phyloP scores from a whole-genome alignment of 1,140 invertebrate species.

The Spodoptera litura region DNA sequence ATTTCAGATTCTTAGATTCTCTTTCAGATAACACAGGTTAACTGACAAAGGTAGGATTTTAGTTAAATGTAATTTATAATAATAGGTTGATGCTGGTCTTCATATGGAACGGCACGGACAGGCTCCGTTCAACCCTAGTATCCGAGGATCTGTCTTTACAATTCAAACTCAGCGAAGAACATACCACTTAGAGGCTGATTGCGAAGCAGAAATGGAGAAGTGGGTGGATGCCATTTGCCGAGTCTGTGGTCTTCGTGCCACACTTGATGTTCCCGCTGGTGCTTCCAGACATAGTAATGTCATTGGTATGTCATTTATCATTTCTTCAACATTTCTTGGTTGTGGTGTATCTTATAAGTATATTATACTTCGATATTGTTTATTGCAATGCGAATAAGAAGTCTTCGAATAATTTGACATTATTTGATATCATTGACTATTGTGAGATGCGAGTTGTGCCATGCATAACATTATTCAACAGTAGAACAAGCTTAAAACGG shows the following conservation, averaged over 20 bases:
- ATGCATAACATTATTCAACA: too few relatives aligned
- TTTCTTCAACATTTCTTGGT: conserved; percentile 11
- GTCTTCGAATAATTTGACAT: too few relatives aligned
- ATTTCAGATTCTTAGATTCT: too few relatives aligned
- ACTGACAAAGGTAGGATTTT: too few relatives aligned
- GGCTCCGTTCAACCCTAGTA: conserved; percentile 88
- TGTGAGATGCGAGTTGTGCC: too few relatives aligned
- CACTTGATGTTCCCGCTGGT: conserved; percentile 88
- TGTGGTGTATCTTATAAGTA: too few relatives aligned
- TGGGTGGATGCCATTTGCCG: conserved; percentile 98
- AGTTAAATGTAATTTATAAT: too few relatives aligned
- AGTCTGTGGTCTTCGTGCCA: conserved; percentile 95
- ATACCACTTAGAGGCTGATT: conserved; percentile 97
- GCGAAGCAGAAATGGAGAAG: conserved; percentile 96
- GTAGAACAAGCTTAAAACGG: too few relatives aligned
- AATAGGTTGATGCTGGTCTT: conserved; percentile 93
- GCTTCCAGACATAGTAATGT: conserved; percentile 43
- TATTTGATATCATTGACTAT: too few relatives aligned
- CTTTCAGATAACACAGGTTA: too few relatives aligned
- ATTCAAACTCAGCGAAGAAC: conserved; percentile 95
- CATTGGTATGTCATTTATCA: conserved; percentile 55
- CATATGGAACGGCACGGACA: conserved; percentile 93
- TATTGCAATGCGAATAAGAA: too few relatives aligned
- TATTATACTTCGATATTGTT: too few relatives aligned
- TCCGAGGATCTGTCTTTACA: conserved; percentile 92